phyloP scores from a whole-genome alignment of 2,888 invertebrate genomes.

The Xanthostigma xanthostigma region DNA sequence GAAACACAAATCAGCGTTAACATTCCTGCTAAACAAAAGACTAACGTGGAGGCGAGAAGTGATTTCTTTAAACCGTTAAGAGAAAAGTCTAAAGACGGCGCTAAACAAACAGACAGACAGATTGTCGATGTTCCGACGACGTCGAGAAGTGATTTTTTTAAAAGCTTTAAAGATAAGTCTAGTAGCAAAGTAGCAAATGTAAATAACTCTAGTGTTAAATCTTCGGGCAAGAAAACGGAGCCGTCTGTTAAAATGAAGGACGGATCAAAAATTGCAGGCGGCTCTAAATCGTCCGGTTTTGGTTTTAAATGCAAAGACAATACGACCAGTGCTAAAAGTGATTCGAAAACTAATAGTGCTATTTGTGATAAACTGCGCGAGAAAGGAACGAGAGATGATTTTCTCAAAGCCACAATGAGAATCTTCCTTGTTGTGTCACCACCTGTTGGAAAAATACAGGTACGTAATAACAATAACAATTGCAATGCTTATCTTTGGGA shows the following conservation, averaged over 20 bases:
- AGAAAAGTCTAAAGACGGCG: constrained; percentile 5
- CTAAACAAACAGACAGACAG: no score
- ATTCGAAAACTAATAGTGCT: neutral
- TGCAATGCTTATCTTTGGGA: no score
- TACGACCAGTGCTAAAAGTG: neutral
- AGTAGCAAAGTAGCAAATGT: no score
- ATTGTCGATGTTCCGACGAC: neutral
- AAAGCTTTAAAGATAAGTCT: constrained; percentile 1
- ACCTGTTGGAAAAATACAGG: constrained; percentile 43
- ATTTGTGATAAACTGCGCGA: neutral
- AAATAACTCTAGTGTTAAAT: neutral
- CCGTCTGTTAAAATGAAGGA: neutral
- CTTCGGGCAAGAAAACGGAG: neutral
- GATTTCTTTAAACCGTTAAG: constrained; percentile 5
- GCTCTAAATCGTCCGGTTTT: neutral
- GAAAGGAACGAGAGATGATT: constrained; percentile 37
- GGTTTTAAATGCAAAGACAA: neutral
- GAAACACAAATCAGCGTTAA: neutral
- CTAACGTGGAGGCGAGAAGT: neutral
- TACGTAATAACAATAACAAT: constrained; percentile 18
- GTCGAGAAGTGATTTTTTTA: constrained; percentile 3
- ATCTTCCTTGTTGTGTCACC: constrained; percentile 60
- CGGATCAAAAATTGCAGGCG: neutral
- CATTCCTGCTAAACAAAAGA: neutral
- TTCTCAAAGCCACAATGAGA: constrained; percentile 56